phyloP scores from a whole-genome alignment of 2,797 vertebrate genomes.

The Trachurus trachurus region DNA sequence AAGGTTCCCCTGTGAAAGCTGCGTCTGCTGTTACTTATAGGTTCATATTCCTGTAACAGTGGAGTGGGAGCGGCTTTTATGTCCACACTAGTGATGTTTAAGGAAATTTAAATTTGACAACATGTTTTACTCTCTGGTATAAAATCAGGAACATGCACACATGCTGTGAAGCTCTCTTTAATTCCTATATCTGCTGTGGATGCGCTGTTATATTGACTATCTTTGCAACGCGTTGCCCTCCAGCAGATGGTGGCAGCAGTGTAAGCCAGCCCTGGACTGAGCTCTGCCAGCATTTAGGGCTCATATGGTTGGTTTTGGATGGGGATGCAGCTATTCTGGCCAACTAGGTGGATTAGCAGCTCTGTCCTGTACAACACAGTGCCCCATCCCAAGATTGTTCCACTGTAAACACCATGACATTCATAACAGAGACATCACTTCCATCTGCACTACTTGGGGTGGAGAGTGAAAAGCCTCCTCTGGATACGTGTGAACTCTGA shows the following conservation, averaged over 20 bases:
- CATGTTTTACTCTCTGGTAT: slow-evolving; percentile 7
- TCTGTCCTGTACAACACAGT: slow-evolving; percentile 51
- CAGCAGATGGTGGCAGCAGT: slow-evolving; percentile 63
- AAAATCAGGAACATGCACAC: slow-evolving; percentile 26
- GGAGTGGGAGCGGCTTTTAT: slow-evolving; percentile 15
- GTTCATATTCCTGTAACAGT: slow-evolving; percentile 30
- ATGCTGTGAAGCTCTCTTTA: slow-evolving; percentile 9
- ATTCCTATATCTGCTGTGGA: slow-evolving; percentile 47
- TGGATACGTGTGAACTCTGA: slow-evolving; percentile 2
- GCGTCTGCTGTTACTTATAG: slow-evolving; percentile 36
- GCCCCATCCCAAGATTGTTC: slow-evolving; percentile 44
- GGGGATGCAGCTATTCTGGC: slow-evolving; percentile 38
- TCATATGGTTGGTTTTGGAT: slow-evolving; percentile 71
- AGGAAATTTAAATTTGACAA: slow-evolving; percentile 29
- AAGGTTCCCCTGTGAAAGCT: slow-evolving; percentile 72
- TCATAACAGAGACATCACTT: slow-evolving; percentile 43
- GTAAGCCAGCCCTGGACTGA: slow-evolving; percentile 51
- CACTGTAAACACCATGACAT: slow-evolving; percentile 48
- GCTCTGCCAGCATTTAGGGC: slow-evolving; percentile 62
- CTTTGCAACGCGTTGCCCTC: slow-evolving; percentile 52
- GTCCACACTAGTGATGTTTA: slow-evolving; percentile 2
- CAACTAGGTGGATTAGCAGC: slow-evolving; percentile 70
- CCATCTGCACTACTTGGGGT: slow-evolving; percentile 21
- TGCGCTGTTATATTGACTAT: slow-evolving; percentile 41
- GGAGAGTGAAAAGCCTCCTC: slow-evolving; percentile 12